These are phyloP conservation scores for Trematomus loennbergii DNA, from an alignment of 2,113 vertebrate species.

Conservation along the genomic window DNA sequence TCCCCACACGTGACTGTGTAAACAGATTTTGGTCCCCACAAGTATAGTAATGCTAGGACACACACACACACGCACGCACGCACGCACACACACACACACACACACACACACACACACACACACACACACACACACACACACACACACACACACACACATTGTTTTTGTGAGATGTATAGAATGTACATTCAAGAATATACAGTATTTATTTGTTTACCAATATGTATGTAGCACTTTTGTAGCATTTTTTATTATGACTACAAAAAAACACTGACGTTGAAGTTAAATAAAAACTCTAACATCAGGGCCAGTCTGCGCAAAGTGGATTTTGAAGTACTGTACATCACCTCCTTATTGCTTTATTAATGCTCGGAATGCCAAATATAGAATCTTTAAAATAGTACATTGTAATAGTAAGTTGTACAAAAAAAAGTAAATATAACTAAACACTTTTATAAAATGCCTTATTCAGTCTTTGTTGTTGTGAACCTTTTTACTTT, in stretches of 20 bases:
- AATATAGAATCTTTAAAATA: too few species aligned
- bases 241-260: neutral
- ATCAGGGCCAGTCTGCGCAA: constrained; percentile 1
- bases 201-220: constrained; percentile 26
- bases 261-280: constrained; percentile 20
- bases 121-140: too few species aligned
- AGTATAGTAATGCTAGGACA: too few species aligned
- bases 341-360: neutral
- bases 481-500: neutral
- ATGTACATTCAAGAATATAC: constrained; percentile 37
- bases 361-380: too few species aligned
- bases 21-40: too few species aligned
- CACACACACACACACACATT: neutral
- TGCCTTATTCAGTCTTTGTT: neutral
- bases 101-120: neutral
- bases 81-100: neutral
- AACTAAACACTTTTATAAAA: neutral
- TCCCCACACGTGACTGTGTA: too few species aligned
- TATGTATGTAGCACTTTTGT: constrained; percentile 32
- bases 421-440: neutral
- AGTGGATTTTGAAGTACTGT: constrained; percentile 10
- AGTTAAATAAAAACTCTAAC: constrained; percentile 14
- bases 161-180: constrained; percentile 22
- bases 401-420: neutral
- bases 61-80: too few species aligned